Evolutionary conservation across 2,888 invertebrate species (phyloP).

Genomic region (Julus scandinavius): DNA sequence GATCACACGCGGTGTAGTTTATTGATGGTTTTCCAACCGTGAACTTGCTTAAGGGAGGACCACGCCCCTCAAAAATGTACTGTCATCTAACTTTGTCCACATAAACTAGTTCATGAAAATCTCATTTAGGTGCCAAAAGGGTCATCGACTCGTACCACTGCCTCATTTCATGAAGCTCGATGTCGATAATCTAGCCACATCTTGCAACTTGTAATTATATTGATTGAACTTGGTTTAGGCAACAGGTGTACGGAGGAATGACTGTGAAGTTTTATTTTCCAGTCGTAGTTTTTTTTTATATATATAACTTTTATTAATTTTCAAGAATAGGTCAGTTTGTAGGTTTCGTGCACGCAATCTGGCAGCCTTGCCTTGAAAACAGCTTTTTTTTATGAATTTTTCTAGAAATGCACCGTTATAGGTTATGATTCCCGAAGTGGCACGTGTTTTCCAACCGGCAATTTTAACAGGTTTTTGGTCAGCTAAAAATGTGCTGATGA

Average conservation of each 20-base stretch:
- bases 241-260: not conserved
- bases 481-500: not conserved
- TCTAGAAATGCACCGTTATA: not conserved
- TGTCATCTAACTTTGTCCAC: slow-evolving; percentile 33
- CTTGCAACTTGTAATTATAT: not conserved
- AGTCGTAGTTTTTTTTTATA: not conserved
- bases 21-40: slow-evolving; percentile 9
- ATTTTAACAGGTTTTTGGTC: slow-evolving; percentile 19
- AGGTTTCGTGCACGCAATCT: not conserved
- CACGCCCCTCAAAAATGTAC: slow-evolving; percentile 34
- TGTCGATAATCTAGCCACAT: not conserved
- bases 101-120: slow-evolving; percentile 24
- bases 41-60: not conserved
- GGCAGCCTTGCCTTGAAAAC: slow-evolving; percentile 21
- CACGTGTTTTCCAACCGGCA: not conserved
- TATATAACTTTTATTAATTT: not conserved
- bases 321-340: slow-evolving; percentile 9
- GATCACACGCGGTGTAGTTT: slow-evolving; percentile 16
- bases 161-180: not conserved
- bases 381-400: not conserved
- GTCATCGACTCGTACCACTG: not conserved
- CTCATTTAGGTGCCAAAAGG: slow-evolving; percentile 4
- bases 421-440: not conserved
- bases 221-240: not conserved
- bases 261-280: not conserved